Evolutionary conservation across 2,888 invertebrate species (phyloP).

Genomic region (Fabriciana adippe): DNA sequence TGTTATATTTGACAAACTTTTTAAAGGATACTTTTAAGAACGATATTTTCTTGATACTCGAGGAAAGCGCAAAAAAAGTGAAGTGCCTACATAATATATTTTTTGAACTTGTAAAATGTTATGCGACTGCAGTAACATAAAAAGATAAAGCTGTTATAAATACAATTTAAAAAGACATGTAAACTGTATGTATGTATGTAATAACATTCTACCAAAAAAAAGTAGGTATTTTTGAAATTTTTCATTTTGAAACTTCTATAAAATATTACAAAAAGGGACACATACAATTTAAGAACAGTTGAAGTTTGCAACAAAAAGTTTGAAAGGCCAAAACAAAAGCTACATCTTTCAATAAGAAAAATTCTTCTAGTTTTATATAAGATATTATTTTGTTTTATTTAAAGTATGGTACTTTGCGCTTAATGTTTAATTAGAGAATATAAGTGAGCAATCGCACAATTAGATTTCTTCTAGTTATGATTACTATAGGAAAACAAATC

Average conservation of each 20-base stretch:
- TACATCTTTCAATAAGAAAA: slow-evolving; percentile 7
- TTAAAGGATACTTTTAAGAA: too few relatives aligned
- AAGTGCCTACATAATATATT: too few relatives aligned
- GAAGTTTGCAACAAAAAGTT: not conserved
- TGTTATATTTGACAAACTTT: too few relatives aligned
- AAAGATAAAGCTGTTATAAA: not conserved
- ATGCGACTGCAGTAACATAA: too few relatives aligned
- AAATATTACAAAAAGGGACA: not conserved
- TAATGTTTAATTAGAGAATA: too few relatives aligned
- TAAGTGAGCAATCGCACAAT: too few relatives aligned
- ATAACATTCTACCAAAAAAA: too few relatives aligned
- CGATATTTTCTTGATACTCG: too few relatives aligned
- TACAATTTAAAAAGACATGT: too few relatives aligned
- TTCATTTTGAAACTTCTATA: not conserved
- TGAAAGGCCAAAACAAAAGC: not conserved
- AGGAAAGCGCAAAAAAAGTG: too few relatives aligned
- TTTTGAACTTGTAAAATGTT: too few relatives aligned
- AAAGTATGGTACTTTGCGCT: not conserved
- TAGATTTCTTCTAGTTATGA: not conserved
- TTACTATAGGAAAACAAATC: slow-evolving; percentile 5
- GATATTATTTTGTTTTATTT: not conserved
- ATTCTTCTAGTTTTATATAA: not conserved
- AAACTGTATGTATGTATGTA: too few relatives aligned
- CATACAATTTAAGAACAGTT: not conserved
- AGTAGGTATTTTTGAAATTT: not conserved